Evolutionary conservation across 1,140 invertebrate genomes (phyloP), one percentile per base, ranked within the genome.

Genomic region (Nasonia longicornis): DNA sequence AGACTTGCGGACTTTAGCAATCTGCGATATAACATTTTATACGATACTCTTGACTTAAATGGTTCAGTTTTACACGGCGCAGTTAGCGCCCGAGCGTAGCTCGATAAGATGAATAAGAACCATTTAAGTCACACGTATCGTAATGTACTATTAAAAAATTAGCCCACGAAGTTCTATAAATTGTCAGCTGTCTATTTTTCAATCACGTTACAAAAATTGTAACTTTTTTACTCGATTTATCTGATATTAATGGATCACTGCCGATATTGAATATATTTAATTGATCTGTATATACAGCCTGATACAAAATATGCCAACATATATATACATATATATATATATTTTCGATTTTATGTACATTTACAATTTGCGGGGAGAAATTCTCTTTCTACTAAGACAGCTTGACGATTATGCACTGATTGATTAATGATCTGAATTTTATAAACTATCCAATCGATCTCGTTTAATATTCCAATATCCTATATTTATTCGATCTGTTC

Each of bases 401-500:
- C 16, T 58, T 20, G 52, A 58, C 52, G 16, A 58, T 58, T 20
- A n/a, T 58, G 20, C 16, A 58, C 52, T n/a, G 52, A 58, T 58
- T 48, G 45, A 48, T 48, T n/a, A 16, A 58, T 58, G 20, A 58
- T n/a, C 52, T n/a, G 16, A 35, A 11, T 22, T 11, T 75, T 22
- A 48, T 31, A 69, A 22, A 77, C 38, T 66, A 42, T 35, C 10
- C 2, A 76, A 12, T 66, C 73, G 73, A 76, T 76, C 48, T 76
- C 26, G 29, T 22, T 66, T 76, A 35, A 64, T 35, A 76, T 64
- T 45, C 1, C 16, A 26, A 74, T 31, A 58, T 74, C 72, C 63
- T 66, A 76, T 45, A 76, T 67, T 58, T 26, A 66, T 63, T 75
- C 52, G 14, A 63, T 63, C 38, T 45, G 45, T 58, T 74, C 14